Conservation (phyloP, 2,113 vertebrate species). For the Leptobrachium ailaonicum region DNA sequence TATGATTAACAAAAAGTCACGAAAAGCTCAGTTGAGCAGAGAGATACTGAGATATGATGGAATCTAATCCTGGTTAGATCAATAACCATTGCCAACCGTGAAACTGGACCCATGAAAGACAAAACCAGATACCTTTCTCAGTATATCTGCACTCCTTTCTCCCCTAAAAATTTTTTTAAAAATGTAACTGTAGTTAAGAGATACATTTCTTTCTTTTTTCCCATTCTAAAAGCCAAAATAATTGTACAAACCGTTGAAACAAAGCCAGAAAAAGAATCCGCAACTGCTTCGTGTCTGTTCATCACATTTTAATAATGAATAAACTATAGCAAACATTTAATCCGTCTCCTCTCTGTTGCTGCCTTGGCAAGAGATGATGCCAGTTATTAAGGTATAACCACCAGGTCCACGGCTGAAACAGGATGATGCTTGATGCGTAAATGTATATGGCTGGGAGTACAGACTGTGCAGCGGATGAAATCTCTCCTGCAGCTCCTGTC, state of each 20-base stretch:
- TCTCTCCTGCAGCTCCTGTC: too few species aligned
- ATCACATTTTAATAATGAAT: background rate
- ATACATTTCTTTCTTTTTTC: slow-evolving; percentile 10
- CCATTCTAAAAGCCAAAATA: slow-evolving; percentile 13
- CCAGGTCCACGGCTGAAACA: too few species aligned
- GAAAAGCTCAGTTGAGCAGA: too few species aligned
- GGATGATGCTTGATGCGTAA: too few species aligned
- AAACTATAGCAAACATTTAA: background rate
- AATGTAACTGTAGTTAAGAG: slow-evolving; percentile 13
- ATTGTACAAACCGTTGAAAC: slow-evolving; percentile 2
- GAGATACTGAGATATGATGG: too few species aligned
- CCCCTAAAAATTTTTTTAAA: background rate
- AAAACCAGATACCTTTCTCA: background rate
- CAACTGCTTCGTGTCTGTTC: background rate
- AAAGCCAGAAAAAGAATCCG: background rate
- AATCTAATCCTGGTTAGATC: background rate
- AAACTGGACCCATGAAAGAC: background rate
- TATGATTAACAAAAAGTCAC: too few species aligned
- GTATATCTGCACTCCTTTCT: background rate
- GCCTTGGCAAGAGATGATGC: background rate
- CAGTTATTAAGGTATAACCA: background rate
- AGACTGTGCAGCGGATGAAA: too few species aligned
- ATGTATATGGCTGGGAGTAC: too few species aligned
- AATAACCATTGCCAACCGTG: background rate
- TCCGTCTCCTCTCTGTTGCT: background rate